Conservation (phyloP, 2,888 invertebrate species). For the Melinopterus prodromus region DNA sequence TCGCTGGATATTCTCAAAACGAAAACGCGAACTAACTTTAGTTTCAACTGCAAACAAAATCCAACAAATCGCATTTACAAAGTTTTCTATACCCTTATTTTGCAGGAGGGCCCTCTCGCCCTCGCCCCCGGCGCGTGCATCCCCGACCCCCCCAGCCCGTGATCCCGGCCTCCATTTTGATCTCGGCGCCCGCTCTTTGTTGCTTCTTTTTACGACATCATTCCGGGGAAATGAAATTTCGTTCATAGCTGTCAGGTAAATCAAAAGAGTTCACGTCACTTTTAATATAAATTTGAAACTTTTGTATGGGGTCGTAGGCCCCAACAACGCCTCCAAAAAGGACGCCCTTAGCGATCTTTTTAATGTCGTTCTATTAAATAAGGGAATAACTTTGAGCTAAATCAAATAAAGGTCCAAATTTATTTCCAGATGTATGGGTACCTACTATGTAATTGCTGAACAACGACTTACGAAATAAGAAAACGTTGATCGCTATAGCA, state of each 20-base stretch:
- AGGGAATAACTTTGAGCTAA: slow-evolving; percentile 5
- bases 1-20: slow-evolving; percentile 44
- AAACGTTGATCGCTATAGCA: too few species aligned
- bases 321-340: not conserved
- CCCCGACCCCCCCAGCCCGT: slow-evolving; percentile 35
- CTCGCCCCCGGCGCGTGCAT: slow-evolving; percentile 31
- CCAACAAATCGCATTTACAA: slow-evolving; percentile 57
- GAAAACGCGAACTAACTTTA: slow-evolving; percentile 48
- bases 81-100: slow-evolving; percentile 55
- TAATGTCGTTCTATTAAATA: not conserved
- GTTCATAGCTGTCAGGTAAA: slow-evolving; percentile 58
- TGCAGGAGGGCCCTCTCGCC: slow-evolving; percentile 40
- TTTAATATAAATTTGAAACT: slow-evolving; percentile 34
- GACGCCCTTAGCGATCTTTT: not conserved
- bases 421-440: not conserved
- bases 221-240: slow-evolving; percentile 60
- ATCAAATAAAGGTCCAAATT: not conserved
- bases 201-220: slow-evolving; percentile 57
- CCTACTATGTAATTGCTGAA: too few species aligned
- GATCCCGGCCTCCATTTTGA: slow-evolving; percentile 28
- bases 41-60: slow-evolving; percentile 55
- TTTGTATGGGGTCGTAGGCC: not conserved
- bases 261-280: slow-evolving; percentile 51
- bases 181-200: slow-evolving; percentile 36
- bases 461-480: too few species aligned